phyloP scores from a whole-genome alignment of 2,888 invertebrate species.

The Rhorus exstirpatorius region DNA sequence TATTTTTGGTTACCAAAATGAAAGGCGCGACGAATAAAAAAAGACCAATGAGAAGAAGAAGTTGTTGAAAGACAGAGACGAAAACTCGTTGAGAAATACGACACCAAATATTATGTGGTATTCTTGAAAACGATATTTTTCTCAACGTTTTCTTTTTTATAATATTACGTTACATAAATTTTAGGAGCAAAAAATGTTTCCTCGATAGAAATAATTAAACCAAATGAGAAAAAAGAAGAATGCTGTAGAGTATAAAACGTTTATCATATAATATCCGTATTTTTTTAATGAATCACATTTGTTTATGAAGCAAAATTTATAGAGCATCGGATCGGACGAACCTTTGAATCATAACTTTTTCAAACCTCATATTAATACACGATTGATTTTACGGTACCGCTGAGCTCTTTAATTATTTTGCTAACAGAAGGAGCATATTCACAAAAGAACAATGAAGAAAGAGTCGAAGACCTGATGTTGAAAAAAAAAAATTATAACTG shows the following conservation, averaged over 20 bases:
- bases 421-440: not conserved
- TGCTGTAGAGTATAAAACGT: too few relatives aligned
- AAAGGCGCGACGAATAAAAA: slow-evolving; percentile 22
- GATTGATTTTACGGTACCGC: not conserved
- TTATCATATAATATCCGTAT: too few relatives aligned
- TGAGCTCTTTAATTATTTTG: slow-evolving; percentile 20
- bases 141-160: not conserved
- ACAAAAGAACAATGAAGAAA: slow-evolving; percentile 35
- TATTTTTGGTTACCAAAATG: not conserved
- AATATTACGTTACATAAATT: not conserved
- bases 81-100: slow-evolving; percentile 37
- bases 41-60: slow-evolving; percentile 16
- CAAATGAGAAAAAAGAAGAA: too few relatives aligned
- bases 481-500: slow-evolving; percentile 34
- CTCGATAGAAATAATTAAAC: too few relatives aligned
- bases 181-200: too few relatives aligned
- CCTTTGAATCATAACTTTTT: too few relatives aligned
- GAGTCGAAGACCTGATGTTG: slow-evolving; percentile 10
- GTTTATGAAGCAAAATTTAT: too few relatives aligned
- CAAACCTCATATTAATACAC: too few relatives aligned
- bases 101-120: slow-evolving; percentile 1
- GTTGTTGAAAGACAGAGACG: not conserved
- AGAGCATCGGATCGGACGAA: too few relatives aligned
- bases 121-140: not conserved
- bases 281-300: too few relatives aligned